Base-by-base conservation (phyloP, 2,797 vertebrate genomes). In the Pipistrellus pipistrellus region DNA sequence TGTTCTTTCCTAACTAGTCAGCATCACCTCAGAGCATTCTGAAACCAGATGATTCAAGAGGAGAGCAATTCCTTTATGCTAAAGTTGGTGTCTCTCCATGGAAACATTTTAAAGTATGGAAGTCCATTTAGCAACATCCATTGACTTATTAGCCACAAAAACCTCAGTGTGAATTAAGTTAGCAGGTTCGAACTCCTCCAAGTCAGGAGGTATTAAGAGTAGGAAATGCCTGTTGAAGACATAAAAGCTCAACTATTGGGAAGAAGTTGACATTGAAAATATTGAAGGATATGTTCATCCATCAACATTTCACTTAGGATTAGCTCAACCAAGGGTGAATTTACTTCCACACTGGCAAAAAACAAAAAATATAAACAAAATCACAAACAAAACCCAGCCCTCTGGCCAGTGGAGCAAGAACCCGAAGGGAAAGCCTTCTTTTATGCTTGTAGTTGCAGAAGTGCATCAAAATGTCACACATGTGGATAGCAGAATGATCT, bases 91-190 rank as follows among this genome's bases (percentile, higher is more conserved):
- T 92, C 9, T 46, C 46, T 73, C 27, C 12, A 10, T 7, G 7
- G 55, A 71, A 73, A 32, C 32, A 51, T 75, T 91, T 81, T 87
- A 53, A 93, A 91, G 75, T 59, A 18, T 2, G 17, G 62, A 92
- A 77, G 6, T 80, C 57, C 4, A 14, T 4, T 35, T 15, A 88
- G 11, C 48, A 57, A 51, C 25, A 48, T 27, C 32, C 1, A 72
- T 71, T 64, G 41, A 38, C 32, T 78, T 85, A 30, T 32, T 84
- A 83, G 23, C 41, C 80, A 87, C 4, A 18, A 17, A 85, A 80
- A 64, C 0, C 2, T 88, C 71, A 53, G 23, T 21, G 13, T 73
- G 38, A 89, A 62, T 38, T 80, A 64, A 41, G 18, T 71, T 55
- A 84, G 53, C 46, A 87, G 77, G 32, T 59, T n/a, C 87, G 64